Evolutionary conservation across 2,888 invertebrate genomes (phyloP).

Genomic region (Drosophila neotestacea): DNA sequence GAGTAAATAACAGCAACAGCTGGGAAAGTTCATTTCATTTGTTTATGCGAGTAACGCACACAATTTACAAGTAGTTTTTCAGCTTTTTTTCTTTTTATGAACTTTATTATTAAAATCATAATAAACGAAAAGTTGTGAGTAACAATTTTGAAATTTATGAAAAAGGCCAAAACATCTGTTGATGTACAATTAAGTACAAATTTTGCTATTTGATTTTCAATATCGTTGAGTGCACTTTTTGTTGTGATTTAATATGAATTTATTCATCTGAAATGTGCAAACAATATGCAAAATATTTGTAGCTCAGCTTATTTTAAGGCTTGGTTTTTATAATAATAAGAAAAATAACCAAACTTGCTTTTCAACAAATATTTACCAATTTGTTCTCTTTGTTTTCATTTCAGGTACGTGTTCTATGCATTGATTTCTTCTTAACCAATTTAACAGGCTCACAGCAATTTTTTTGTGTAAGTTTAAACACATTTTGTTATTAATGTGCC

Average conservation of each 20-base stretch:
- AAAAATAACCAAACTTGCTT: neutral
- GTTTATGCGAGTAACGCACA: conserved; percentile 15
- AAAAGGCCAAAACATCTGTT: conserved; percentile 31
- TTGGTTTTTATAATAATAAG: conserved; percentile 9
- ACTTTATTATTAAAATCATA: conserved; percentile 23
- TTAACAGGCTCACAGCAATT: conserved; percentile 24
- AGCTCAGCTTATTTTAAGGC: conserved; percentile 11
- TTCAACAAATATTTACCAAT: neutral
- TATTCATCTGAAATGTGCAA: conserved; percentile 23
- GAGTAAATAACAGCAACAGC: conserved; percentile 13
- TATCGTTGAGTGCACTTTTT: conserved; percentile 15
- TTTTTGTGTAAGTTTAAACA: conserved; percentile 52
- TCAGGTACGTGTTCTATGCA: conserved; percentile 70
- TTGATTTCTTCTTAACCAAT: conserved; percentile 36
- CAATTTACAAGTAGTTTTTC: conserved; percentile 30
- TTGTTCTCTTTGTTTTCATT: conserved; percentile 24
- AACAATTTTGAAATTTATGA: neutral
- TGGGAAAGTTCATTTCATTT: conserved; percentile 23
- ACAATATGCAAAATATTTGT: conserved; percentile 19
- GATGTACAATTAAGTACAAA: conserved; percentile 1
- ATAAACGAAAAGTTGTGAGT: conserved; percentile 15
- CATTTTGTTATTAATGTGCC: conserved; percentile 38
- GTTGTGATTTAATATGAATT: conserved; percentile 25
- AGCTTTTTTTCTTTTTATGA: conserved; percentile 14
- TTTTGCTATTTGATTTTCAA: neutral